Conservation (phyloP, 2,888 invertebrate genomes). For the Elysia crispata region DNA sequence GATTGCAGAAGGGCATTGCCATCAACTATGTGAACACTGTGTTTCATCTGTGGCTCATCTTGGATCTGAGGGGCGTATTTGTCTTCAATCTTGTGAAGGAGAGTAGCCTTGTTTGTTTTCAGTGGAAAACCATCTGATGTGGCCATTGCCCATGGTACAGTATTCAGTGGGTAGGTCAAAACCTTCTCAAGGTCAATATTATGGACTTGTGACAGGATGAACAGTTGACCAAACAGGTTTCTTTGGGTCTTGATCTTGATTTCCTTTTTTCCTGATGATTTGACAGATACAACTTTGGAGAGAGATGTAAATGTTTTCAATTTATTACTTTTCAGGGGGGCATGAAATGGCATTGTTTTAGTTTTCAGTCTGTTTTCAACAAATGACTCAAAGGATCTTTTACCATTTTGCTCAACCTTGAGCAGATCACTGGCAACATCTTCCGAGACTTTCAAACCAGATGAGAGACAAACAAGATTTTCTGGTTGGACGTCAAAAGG, state of each 20-base stretch:
- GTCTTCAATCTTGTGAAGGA: not conserved
- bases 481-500: no score
- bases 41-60: not conserved
- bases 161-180: not conserved
- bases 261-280: not conserved
- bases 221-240: not conserved
- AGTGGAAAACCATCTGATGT: not conserved
- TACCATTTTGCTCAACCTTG: no score
- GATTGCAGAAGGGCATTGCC: no score
- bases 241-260: constrained; percentile 7
- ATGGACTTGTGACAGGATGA: not conserved
- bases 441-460: no score
- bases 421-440: no score
- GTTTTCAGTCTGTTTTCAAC: no score
- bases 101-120: constrained; percentile 14
- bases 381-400: no score
- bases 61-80: not conserved
- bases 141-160: not conserved
- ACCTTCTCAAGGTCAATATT: constrained; percentile 7
- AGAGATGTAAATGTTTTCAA: not conserved
- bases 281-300: not conserved
- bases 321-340: not conserved
- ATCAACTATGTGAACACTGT: no score
- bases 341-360: not conserved
- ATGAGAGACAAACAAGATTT: no score